Conservation (phyloP, 2,888 invertebrate genomes). For the Abrostola triplasia region DNA sequence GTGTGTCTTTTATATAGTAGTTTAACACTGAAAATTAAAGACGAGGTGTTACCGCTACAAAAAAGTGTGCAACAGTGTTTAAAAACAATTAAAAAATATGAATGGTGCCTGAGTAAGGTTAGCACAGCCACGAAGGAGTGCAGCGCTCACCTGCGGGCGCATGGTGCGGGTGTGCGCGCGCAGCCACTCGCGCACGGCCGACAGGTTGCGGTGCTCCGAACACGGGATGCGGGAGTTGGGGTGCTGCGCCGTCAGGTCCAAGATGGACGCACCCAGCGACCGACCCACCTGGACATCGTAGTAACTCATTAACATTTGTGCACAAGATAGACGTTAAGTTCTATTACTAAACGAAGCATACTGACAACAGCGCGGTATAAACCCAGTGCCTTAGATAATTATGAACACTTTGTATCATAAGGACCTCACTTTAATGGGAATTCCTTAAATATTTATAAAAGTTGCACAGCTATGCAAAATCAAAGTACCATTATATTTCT, state of each 20-base stretch:
- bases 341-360: not conserved
- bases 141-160: constrained; percentile 80
- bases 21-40: constrained; percentile 85
- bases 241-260: constrained; percentile 94
- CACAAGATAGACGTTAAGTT: not conserved
- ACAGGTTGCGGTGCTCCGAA: constrained; percentile 92
- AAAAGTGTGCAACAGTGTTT: constrained; percentile 21
- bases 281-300: constrained; percentile 91
- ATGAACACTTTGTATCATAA: too few species aligned
- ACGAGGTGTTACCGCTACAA: constrained; percentile 49
- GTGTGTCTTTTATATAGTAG: constrained; percentile 74
- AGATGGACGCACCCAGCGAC: constrained; percentile 94
- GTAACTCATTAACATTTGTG: not conserved
- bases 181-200: constrained; percentile 91
- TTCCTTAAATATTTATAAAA: too few species aligned
- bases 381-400: not conserved
- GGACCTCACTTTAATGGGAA: too few species aligned
- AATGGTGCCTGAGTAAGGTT: not conserved
- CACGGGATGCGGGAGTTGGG: constrained; percentile 94
- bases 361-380: not conserved
- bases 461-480: too few species aligned
- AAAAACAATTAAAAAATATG: not conserved
- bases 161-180: constrained; percentile 80
- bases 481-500: too few species aligned
- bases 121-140: constrained; percentile 22